Percentiles rank a stretch among this genome's conserved stretches.
Conservation (phyloP, 2,113 vertebrate genomes). For the Tichodroma muraria region DNA sequence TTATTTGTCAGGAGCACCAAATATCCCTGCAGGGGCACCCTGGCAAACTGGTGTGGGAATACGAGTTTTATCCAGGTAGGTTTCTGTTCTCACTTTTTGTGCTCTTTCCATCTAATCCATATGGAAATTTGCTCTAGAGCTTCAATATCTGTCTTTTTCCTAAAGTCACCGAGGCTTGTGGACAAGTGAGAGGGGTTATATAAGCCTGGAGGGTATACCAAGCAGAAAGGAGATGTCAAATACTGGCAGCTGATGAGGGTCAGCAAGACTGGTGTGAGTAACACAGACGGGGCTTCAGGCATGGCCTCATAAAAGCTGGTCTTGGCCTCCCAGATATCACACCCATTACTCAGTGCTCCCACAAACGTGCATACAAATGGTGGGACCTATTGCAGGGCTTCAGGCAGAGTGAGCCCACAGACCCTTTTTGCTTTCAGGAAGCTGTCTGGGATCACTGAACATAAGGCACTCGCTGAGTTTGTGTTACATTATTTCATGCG, state of each 20-base stretch:
- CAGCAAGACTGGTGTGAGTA: not conserved
- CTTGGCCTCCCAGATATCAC: not conserved
- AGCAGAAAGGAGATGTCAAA: not conserved
- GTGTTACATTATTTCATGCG: not conserved
- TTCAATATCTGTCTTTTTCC: not conserved
- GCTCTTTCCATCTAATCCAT: not conserved
- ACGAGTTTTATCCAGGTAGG: not conserved
- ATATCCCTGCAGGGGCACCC: not conserved
- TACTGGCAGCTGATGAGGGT: not conserved
- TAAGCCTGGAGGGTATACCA: not conserved
- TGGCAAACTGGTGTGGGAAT: not conserved
- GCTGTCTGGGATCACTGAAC: not conserved
- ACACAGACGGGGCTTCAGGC: not conserved
- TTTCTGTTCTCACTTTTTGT: not conserved
- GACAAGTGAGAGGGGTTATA: not conserved
- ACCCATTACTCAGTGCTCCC: not conserved
- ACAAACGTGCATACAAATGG: not conserved
- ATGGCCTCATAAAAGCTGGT: not conserved
- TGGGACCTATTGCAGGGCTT: not conserved
- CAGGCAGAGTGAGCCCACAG: not conserved
- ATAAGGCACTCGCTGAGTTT: rapidly evolving
- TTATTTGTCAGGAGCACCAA: not conserved
- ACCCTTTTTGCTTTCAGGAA: not conserved
- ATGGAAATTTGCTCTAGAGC: not conserved
- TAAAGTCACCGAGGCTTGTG: not conserved